Evolutionary conservation across 2,888 invertebrate genomes (phyloP), one percentile per base, ranked within the genome.

Genomic region (Chloroclysta siterata): DNA sequence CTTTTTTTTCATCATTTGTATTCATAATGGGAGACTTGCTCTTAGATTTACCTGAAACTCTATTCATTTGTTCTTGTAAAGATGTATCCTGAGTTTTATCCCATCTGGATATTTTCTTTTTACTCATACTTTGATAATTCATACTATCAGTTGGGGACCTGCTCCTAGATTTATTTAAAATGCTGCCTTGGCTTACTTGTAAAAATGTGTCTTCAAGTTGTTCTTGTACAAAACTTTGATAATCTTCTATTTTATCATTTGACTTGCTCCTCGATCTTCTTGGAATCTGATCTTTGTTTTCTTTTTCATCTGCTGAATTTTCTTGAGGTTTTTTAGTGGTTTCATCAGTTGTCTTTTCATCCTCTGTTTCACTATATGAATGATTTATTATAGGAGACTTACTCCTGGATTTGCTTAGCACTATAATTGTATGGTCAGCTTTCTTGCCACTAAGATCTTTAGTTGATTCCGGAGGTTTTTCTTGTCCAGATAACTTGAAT

Each of bases 11-110:
- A 28, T 17, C 11, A 17, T 46, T 17, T 17, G 17, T 17, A 17
- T 46, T 46, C 5, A 46, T 46, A 53, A 29, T 41, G 13, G 13
- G 52, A 22, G 56, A 59, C 42, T 51, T 63, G 52, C 63, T 69
- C 17, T 48, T 60, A 46, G 55, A 46, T 48, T 55, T 39, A 61
- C 51, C 41, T 36, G 59, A 58, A 51, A 51, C 63, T 62, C 44
- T 57, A 17, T 36, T 47, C 53, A 51, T 55, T 10, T 57, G 53
- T n/a, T 65, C 60, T 39, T 57, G 47, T 60, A 57, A 60, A 39
- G 41, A 55, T 15, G 33, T 54, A 1, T 48, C 53, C 0, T 14
- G 33, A 47, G n/a, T 33, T 58, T 50, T 65, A 33, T 52, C 29
- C 46, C 46, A 46, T 46, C 17, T 46, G 10, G 46, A 17, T 11